These are phyloP conservation scores for Mesaphorura yosii DNA, from an alignment of 1,140 invertebrate species.

Conservation along the genomic window DNA sequence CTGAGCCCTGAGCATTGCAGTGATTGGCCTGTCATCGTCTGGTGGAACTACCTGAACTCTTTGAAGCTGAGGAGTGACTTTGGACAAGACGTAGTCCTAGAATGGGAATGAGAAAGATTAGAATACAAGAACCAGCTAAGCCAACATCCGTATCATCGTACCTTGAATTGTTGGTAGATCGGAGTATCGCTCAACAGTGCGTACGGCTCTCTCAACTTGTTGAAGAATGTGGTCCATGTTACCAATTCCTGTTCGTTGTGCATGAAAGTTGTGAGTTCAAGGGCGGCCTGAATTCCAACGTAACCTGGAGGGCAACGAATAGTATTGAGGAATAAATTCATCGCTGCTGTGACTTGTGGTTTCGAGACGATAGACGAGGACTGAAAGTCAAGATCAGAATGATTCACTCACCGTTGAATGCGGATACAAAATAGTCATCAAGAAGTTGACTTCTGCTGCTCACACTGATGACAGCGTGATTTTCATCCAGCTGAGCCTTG, in stretches of 20 bases:
- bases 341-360: neutral
- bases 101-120: neutral
- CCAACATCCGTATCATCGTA: no score
- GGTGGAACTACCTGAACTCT: constrained; percentile 9
- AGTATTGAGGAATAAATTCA: neutral
- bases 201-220: neutral
- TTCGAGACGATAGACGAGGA: no score
- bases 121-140: neutral
- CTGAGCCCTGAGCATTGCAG: constrained; percentile 5
- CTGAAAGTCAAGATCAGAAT: neutral
- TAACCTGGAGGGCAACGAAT: neutral
- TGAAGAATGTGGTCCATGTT: neutral
- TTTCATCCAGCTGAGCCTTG: constrained; percentile 6
- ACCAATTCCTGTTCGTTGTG: neutral
- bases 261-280: neutral
- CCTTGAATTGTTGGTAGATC: neutral
- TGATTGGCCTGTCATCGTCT: constrained; percentile 3
- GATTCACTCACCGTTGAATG: neutral
- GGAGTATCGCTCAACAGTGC: neutral
- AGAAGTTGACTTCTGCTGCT: constrained; percentile 18
- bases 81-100: constrained; percentile 14
- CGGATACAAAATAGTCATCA: constrained; percentile 23
- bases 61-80: constrained; percentile 13
- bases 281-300: neutral
- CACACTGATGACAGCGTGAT: constrained; percentile 9